Conservation (phyloP, 2,797 vertebrate species). For the Pipistrellus nathusii region DNA sequence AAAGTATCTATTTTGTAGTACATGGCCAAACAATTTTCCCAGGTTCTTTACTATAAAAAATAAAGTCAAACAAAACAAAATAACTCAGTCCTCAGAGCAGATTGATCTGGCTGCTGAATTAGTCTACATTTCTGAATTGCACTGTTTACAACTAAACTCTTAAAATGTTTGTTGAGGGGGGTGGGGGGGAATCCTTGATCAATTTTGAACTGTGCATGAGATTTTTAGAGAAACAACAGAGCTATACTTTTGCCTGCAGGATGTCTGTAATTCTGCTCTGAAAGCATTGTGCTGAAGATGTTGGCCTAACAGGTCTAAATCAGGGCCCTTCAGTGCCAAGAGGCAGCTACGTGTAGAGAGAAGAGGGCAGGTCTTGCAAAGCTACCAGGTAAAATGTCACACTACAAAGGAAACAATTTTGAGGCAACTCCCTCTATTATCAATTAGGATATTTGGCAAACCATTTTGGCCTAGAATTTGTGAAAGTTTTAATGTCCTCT, state of each 20-base stretch:
- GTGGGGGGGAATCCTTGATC: not conserved
- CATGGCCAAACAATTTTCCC: not conserved
- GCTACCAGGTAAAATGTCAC: slow-evolving; percentile 31
- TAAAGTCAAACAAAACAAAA: not conserved
- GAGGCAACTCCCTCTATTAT: slow-evolving; percentile 46
- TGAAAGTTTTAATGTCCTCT: slow-evolving; percentile 39
- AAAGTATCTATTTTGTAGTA: not conserved
- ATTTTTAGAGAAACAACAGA: not conserved
- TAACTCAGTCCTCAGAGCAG: not conserved
- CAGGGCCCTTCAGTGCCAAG: not conserved
- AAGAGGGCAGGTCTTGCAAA: not conserved
- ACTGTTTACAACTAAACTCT: not conserved
- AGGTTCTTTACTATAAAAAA: not conserved
- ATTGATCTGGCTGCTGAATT: not conserved
- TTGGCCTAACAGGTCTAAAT: not conserved
- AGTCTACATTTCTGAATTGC: not conserved
- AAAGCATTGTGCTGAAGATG: not conserved
- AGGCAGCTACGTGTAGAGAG: not conserved
- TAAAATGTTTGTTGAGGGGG: not conserved
- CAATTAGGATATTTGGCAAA: slow-evolving; percentile 51
- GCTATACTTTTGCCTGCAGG: not conserved
- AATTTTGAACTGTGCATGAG: not conserved
- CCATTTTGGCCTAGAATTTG: not conserved
- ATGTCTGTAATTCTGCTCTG: not conserved
- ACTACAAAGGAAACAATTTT: slow-evolving; percentile 13